Evolutionary conservation across 2,113 vertebrate species (phyloP).

Genomic region (Anser brachyrhynchus): DNA sequence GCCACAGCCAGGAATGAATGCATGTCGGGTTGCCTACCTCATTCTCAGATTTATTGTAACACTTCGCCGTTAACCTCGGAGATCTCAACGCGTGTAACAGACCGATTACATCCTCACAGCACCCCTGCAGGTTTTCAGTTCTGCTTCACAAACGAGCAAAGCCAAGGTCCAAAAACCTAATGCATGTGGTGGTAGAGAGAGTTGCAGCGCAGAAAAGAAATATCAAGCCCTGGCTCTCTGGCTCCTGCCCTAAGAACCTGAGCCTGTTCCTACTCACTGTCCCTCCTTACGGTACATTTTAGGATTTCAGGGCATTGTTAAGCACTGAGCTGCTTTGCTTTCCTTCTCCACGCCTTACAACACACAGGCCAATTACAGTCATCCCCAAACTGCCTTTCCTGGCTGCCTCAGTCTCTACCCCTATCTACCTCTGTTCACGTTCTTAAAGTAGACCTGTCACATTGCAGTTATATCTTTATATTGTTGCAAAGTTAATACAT

Average conservation of each 20-base stretch:
- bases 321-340: not conserved
- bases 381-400: not conserved
- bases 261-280: not conserved
- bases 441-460: not conserved
- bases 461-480: not conserved
- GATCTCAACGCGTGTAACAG: not conserved
- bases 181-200: not conserved
- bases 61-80: not conserved
- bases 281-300: no score
- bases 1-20: not conserved
- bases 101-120: not conserved
- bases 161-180: not conserved
- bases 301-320: no score
- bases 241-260: not conserved
- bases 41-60: not conserved
- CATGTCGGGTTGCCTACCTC: rapidly evolving
- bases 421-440: not conserved
- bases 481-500: not conserved
- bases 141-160: not conserved
- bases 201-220: not conserved
- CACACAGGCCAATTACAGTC: not conserved
- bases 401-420: not conserved
- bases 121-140: not conserved
- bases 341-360: not conserved
- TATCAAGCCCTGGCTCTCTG: not conserved